Conservation (phyloP, 2,113 vertebrate genomes). For the Cromileptes altivelis region DNA sequence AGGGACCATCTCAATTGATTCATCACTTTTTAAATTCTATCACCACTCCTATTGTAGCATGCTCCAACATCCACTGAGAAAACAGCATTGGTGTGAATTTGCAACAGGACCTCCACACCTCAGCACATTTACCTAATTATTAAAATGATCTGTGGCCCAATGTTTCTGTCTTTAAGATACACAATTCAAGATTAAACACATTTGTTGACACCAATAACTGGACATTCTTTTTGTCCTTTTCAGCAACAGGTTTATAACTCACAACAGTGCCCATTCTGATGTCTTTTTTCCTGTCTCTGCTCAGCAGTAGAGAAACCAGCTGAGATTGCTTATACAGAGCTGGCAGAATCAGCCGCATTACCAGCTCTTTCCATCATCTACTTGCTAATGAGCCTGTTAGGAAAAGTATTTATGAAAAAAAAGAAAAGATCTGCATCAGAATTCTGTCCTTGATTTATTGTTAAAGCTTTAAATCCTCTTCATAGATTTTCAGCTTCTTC, state of each 20-base stretch:
- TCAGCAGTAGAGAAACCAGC: conserved; percentile 17
- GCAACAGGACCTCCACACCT: too few relatives aligned
- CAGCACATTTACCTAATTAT: too few relatives aligned
- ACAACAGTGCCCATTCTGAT: not conserved
- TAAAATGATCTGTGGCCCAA: not conserved
- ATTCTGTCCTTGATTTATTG: conserved; percentile 58
- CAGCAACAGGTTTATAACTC: not conserved
- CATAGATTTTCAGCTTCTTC: conserved; percentile 69
- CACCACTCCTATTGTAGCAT: not conserved
- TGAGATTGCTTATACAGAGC: conserved; percentile 12
- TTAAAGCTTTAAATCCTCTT: conserved; percentile 68
- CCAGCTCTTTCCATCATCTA: conserved; percentile 32
- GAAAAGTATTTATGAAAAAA: conserved; percentile 61
- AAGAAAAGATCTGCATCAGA: conserved; percentile 33
- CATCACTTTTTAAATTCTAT: not conserved
- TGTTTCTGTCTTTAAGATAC: not conserved
- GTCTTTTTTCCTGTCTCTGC: not conserved
- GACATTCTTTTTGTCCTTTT: not conserved
- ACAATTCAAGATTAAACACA: not conserved
- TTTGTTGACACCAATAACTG: not conserved
- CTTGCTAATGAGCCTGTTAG: conserved; percentile 57
- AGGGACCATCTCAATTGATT: not conserved
- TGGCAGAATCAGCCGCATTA: conserved; percentile 25
- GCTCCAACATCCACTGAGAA: too few relatives aligned
- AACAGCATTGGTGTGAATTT: too few relatives aligned